phyloP scores from a whole-genome alignment of 2,113 vertebrate genomes.

The Calonectris borealis region DNA sequence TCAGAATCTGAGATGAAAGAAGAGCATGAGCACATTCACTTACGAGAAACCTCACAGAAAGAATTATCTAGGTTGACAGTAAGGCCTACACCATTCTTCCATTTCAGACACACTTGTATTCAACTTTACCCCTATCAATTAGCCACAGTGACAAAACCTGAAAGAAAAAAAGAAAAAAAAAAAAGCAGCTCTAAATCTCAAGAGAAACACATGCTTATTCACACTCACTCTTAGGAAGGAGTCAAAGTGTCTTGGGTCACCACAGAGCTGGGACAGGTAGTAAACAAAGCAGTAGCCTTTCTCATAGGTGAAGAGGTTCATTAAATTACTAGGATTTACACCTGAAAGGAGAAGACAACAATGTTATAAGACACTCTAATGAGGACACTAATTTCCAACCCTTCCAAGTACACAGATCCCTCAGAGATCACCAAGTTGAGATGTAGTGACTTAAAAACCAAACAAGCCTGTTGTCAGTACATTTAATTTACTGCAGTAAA shows the following conservation, averaged over 20 bases:
- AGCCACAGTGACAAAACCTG: not conserved
- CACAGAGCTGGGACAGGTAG: slow-evolving; percentile 91
- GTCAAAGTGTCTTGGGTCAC: slow-evolving; percentile 88
- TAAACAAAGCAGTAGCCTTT: slow-evolving; percentile 98
- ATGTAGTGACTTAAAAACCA: not conserved
- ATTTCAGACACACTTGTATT: not conserved
- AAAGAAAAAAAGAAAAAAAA: not conserved
- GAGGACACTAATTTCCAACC: not conserved
- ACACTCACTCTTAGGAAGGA: slow-evolving; percentile 87
- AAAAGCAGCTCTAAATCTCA: not conserved
- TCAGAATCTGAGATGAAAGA: not conserved
- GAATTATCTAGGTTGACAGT: not conserved
- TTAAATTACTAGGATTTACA: slow-evolving; percentile 95
- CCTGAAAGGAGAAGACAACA: slow-evolving; percentile 70
- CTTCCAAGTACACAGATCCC: not conserved
- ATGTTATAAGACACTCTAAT: not conserved
- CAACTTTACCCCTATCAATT: not conserved
- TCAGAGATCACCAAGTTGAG: not conserved
- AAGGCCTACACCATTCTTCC: not conserved
- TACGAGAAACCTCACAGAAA: not conserved
- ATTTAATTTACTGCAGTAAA: not conserved
- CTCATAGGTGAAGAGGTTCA: slow-evolving; percentile 98
- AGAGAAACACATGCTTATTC: not conserved
- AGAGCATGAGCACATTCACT: not conserved
- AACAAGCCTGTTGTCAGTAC: not conserved